These are phyloP conservation scores for Pherbina coryleti DNA, from an alignment of 2,888 invertebrate genomes.

Conservation along the genomic window DNA sequence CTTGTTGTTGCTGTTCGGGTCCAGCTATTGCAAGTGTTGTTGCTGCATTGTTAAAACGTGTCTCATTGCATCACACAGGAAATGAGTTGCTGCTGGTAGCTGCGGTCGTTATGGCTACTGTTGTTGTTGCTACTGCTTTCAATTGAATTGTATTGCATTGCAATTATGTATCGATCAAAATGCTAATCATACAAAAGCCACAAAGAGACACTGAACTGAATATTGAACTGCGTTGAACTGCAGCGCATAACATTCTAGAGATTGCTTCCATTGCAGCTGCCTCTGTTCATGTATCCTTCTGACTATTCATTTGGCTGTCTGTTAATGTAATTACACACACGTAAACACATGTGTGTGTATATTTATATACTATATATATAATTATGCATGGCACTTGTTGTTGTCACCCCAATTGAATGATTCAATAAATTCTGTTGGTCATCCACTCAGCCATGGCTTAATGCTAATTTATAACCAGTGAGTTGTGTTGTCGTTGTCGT, in stretches of 20 bases:
- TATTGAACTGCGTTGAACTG: conserved; percentile 12
- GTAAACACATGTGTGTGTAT: background rate
- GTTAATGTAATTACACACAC: background rate
- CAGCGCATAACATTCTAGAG: background rate
- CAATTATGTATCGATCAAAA: conserved; percentile 35
- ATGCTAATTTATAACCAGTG: background rate
- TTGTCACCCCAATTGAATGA: background rate
- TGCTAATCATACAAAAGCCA: conserved; percentile 28
- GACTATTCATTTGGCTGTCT: background rate
- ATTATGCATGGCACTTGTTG: background rate
- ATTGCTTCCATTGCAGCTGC: background rate
- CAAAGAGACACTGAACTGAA: conserved; percentile 20
- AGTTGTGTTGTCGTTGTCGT: background rate
- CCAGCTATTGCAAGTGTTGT: conserved; percentile 10
- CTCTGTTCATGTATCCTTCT: background rate
- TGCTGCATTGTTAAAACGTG: background rate
- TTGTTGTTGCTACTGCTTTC: conserved; percentile 25
- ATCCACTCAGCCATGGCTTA: background rate
- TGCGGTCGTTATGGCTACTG: background rate
- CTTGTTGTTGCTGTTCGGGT: background rate
- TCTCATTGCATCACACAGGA: conserved; percentile 5
- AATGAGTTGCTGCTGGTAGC: background rate
- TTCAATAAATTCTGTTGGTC: conserved; percentile 8
- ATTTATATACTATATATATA: background rate
- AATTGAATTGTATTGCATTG: conserved; percentile 23